Base-by-base conservation (phyloP, 2,888 invertebrate genomes). In the Eristalis tenax region DNA sequence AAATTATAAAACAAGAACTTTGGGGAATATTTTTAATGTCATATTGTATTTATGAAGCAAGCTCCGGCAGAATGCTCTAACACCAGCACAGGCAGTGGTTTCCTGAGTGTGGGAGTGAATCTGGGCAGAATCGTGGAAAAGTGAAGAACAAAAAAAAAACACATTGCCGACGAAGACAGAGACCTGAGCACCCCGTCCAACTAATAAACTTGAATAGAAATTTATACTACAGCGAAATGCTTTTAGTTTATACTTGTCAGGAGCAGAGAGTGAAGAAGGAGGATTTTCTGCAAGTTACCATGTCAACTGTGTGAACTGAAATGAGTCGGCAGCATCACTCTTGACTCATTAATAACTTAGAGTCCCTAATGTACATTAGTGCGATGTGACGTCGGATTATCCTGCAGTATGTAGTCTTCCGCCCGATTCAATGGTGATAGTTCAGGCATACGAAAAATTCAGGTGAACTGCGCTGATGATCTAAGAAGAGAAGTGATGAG, bases 1-100 rank as follows among this genome's bases (percentile, higher is more conserved):
- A 76, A 87, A 87, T 87, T 87, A 87, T 87, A 87, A 87, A 80
- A 73, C 83, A 87, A 65, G 80, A 83, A 87, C 83, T 83, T 76
- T 64, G 79, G 73, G 40, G 73, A 80, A 83, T 87, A 87, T 87
- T 83, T 87, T 71, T 80, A 80, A 73, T 87, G 87, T 87, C 87
- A 83, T 87, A 83, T 83, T 68, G 79, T 80, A 87, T 87, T 87
- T 87, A 87, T 83, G 79, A 83, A 63, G 63, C 66, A 59, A 87
- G 71, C 75, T 66, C 66, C 57, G 10, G 40, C 40, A 71, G 57
- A 79, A 79, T 66, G 75, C 63, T 71, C 18, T 57, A 75, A 77
- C n/a, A 70, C 71, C 68, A 74, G 43, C 59, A 57, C 23, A 68
- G 76, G 71, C 68, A 73, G 74, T 59, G 38, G 61, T 50, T 50